Evolutionary conservation across 2,888 invertebrate genomes (phyloP).

Genomic region (Ectobius pallidus): DNA sequence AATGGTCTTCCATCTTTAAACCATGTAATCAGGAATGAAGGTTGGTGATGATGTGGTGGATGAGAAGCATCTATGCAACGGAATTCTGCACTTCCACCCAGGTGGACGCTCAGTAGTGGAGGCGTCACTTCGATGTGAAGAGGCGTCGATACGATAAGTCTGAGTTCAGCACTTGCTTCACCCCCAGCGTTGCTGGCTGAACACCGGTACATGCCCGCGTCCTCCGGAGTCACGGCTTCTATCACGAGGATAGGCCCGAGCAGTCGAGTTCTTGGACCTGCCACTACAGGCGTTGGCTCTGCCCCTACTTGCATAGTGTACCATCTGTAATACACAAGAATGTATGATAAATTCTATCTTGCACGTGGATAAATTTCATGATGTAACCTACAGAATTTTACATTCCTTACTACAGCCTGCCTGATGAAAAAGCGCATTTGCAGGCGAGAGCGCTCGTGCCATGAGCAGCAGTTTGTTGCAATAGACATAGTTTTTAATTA

Average conservation of each 20-base stretch:
- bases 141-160: constrained; percentile 68
- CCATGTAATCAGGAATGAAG: constrained; percentile 43
- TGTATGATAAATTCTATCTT: no score
- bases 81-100: constrained; percentile 76
- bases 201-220: constrained; percentile 72
- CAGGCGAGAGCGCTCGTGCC: no score
- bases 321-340: constrained; percentile 60
- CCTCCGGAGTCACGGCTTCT: constrained; percentile 72
- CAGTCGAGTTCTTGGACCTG: constrained; percentile 68
- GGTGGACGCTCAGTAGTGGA: constrained; percentile 70
- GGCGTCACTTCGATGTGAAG: constrained; percentile 64
- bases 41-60: constrained; percentile 34
- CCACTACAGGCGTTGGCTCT: constrained; percentile 67
- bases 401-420: no score
- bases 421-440: no score
- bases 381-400: no score
- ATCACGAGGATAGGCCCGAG: constrained; percentile 72
- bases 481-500: no score
- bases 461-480: no score
- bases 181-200: constrained; percentile 72
- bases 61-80: constrained; percentile 62
- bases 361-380: no score
- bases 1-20: constrained; percentile 65
- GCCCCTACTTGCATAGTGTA: constrained; percentile 64
- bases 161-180: constrained; percentile 71